Base-by-base conservation (phyloP, 2,797 vertebrate genomes). In the Spizella passerina region DNA sequence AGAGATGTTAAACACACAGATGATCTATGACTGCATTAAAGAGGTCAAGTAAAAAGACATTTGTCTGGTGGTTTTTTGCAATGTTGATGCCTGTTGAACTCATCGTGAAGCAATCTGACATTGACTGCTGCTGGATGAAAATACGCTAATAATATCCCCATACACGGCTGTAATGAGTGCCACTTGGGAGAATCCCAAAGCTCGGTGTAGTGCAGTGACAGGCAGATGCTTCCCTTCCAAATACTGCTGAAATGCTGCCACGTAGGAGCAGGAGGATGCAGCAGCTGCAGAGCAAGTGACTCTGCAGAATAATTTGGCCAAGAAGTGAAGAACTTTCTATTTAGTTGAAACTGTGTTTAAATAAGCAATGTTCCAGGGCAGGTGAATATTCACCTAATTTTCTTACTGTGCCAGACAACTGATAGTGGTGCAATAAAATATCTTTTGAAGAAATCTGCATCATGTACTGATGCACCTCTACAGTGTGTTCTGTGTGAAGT, bases 21-120 rank as follows among this genome's bases (percentile, higher is more conserved):
- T 96, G 87, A 75, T 97, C 96, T 97, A 93, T 65, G 87, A 82
- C 96, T 90, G 75, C 94, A 96, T 96, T 97, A 96, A 97, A 97
- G 82, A 95, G 96, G 96, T 97, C 97, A 97, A 76, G 95, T 69
- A 93, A 93, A 89, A 96, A 88, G 61, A 59, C 68, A 84, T 96
- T 97, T 97, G 65, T 96, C 94, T 95, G 86, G 66, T 82, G 79
- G 14, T 91, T 96, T 96, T 96, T 85, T 94, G 83, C 92, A 89
- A 70, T 55, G 79, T 81, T 92, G 90, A 79, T 96, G 93, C 93
- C 94, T 95, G 92, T 85, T 96, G 96, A 94, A 93, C 88, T 90
- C 88, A 93, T 85, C 10, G 1, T 78, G 82, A 94, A 95, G 96
- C 84, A 68, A 90, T 97, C 82, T 94, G 95, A 95, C 88, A 81